Evolutionary conservation across 2,797 vertebrate genomes (phyloP).

Genomic region (Urocyon cinereoargenteus): DNA sequence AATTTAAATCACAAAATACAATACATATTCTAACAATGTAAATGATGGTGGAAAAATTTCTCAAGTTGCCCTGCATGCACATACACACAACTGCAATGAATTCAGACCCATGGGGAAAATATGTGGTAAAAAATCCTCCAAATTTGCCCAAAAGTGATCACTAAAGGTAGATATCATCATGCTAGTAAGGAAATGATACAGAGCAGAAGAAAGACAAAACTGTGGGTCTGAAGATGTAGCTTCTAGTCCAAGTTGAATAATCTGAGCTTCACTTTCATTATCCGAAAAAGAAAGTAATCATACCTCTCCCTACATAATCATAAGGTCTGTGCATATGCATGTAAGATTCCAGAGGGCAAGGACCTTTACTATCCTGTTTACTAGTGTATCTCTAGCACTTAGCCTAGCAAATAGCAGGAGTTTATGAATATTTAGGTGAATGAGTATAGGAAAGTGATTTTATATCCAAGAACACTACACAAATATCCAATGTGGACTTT

Average conservation of each 20-base stretch:
- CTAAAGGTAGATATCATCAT: background rate
- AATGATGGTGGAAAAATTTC: slow-evolving; percentile 21
- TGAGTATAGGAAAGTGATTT: slow-evolving; percentile 25
- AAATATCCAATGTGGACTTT: slow-evolving; percentile 42
- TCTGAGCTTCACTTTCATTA: slow-evolving; percentile 20
- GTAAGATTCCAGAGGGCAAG: background rate
- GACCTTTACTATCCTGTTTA: slow-evolving; percentile 13
- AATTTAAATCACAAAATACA: slow-evolving; percentile 48
- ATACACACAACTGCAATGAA: slow-evolving; percentile 25
- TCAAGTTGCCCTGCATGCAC: background rate
- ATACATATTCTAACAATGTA: background rate
- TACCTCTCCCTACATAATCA: background rate
- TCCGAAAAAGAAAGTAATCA: slow-evolving; percentile 14
- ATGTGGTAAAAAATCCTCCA: slow-evolving; percentile 26
- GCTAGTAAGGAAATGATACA: background rate
- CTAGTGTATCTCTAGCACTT: background rate
- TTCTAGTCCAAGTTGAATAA: background rate
- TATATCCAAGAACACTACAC: background rate
- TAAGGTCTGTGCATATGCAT: background rate
- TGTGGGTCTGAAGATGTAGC: background rate
- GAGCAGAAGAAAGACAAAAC: slow-evolving; percentile 1
- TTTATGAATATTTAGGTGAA: slow-evolving; percentile 51
- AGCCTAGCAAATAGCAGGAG: background rate
- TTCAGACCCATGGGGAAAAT: background rate
- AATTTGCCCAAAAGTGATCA: slow-evolving; percentile 27